These are phyloP conservation scores for Ophion ellenae DNA, from an alignment of 2,888 invertebrate species.

Conservation along the genomic window DNA sequence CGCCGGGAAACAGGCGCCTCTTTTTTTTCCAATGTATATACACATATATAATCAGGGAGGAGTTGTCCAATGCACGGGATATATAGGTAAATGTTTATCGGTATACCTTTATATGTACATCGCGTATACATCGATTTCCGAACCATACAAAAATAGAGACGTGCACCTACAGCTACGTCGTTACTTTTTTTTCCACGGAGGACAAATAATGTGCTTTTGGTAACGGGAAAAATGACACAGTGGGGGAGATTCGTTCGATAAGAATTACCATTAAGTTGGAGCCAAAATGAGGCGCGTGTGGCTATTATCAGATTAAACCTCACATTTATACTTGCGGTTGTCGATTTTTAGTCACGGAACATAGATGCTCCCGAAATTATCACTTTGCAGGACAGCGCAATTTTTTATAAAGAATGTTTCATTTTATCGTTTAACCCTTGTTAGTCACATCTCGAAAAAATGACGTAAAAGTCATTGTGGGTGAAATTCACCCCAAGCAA, in stretches of 20 bases:
- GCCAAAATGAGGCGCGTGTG: conserved; percentile 12
- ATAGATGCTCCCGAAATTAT: too few relatives aligned
- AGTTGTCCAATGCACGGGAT: too few relatives aligned
- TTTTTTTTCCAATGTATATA: conserved; percentile 49
- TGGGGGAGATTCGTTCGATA: conserved; percentile 26
- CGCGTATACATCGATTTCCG: not conserved
- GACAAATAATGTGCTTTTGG: conserved; percentile 19
- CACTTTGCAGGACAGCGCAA: too few relatives aligned
- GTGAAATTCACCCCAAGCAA: too few relatives aligned
- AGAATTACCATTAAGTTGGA: conserved; percentile 27
- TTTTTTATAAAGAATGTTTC: too few relatives aligned
- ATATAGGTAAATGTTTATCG: too few relatives aligned
- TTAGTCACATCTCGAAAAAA: too few relatives aligned
- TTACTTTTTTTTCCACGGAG: conserved; percentile 13
- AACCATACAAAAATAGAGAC: conserved; percentile 36
- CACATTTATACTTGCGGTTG: not conserved
- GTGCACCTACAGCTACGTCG: conserved; percentile 4
- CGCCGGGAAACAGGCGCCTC: conserved; percentile 46
- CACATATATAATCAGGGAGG: conserved; percentile 4
- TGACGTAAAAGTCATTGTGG: too few relatives aligned
- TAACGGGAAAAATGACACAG: conserved; percentile 22
- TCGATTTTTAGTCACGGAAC: not conserved
- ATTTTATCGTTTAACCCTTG: too few relatives aligned
- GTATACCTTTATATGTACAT: too few relatives aligned
- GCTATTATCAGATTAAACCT: conserved; percentile 16